A percentile compares a stretch with the other conserved stretches of the same genome.
These are phyloP conservation scores for Salminus brasiliensis DNA, from an alignment of 2,113 vertebrate genomes.

Conservation along the genomic window DNA sequence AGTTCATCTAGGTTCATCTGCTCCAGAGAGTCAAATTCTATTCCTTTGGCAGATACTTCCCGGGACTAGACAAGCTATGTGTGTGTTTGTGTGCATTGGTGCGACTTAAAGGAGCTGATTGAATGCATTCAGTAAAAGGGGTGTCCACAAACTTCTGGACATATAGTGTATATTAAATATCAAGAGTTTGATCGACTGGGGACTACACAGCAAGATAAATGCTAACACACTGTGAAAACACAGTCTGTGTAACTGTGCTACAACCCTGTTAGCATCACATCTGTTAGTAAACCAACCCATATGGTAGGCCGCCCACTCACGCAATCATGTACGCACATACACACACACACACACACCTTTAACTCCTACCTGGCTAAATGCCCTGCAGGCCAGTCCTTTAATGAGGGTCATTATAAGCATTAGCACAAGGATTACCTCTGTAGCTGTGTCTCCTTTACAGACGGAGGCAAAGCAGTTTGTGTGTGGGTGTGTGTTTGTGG, in stretches of 20 bases:
- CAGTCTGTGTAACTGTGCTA: not conserved
- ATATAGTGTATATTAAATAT: no score
- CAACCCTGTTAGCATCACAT: not conserved
- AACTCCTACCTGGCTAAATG: not conserved
- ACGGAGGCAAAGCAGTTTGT: not conserved
- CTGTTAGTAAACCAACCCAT: not conserved
- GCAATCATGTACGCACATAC: slow-evolving; percentile 20
- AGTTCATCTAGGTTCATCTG: no score
- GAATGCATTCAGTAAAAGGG: no score
- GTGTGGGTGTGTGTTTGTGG: slow-evolving; percentile 28
- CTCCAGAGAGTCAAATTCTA: no score
- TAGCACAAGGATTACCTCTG: not conserved
- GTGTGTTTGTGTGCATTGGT: no score
- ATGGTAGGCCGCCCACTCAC: not conserved
- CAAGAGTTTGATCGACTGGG: no score
- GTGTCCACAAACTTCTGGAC: no score
- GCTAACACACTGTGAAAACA: not conserved
- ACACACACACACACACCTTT: slow-evolving; percentile 21
- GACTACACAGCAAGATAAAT: not conserved
- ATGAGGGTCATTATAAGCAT: not conserved
- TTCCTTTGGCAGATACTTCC: no score
- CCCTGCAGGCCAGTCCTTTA: not conserved
- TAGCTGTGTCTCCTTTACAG: not conserved
- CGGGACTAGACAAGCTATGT: no score
- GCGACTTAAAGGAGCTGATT: no score